Conservation (phyloP, 2,888 invertebrate genomes). For the Leptarthrus brevirostris region DNA sequence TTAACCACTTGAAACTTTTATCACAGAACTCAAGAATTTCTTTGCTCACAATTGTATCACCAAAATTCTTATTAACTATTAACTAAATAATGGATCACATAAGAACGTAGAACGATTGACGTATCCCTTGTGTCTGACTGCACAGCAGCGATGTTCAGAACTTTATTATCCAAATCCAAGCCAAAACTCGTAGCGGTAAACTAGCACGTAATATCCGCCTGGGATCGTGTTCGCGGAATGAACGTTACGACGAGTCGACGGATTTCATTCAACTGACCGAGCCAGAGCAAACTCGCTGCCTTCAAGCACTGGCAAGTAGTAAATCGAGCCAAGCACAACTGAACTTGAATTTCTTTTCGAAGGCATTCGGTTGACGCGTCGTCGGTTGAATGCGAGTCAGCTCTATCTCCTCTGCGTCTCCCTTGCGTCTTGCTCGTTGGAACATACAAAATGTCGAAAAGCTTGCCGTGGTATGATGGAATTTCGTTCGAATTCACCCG, state of each 20-base stretch:
- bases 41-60: conserved; percentile 2
- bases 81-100: not conserved
- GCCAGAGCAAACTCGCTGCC: not conserved
- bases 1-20: conserved; percentile 11
- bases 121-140: not conserved
- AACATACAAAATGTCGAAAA: too few relatives aligned
- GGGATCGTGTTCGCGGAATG: conserved; percentile 6
- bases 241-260: conserved; percentile 43
- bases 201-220: conserved; percentile 20
- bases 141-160: not conserved
- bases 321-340: not conserved
- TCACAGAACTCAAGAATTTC: conserved; percentile 34
- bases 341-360: conserved; percentile 36
- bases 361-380: conserved; percentile 3
- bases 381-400: not conserved
- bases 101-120: too few relatives aligned
- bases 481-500: too few relatives aligned
- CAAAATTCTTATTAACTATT: not conserved
- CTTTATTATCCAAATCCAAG: not conserved
- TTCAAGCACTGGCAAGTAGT: not conserved
- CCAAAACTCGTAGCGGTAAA: conserved; percentile 1
- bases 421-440: not conserved
- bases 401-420: not conserved
- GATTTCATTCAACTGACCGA: conserved; percentile 36
- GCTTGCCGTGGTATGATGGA: too few relatives aligned